Percentiles rank a stretch among this genome's conserved stretches.
phyloP scores from a whole-genome alignment of 2,797 vertebrate species.

The Acanthurus tractus region DNA sequence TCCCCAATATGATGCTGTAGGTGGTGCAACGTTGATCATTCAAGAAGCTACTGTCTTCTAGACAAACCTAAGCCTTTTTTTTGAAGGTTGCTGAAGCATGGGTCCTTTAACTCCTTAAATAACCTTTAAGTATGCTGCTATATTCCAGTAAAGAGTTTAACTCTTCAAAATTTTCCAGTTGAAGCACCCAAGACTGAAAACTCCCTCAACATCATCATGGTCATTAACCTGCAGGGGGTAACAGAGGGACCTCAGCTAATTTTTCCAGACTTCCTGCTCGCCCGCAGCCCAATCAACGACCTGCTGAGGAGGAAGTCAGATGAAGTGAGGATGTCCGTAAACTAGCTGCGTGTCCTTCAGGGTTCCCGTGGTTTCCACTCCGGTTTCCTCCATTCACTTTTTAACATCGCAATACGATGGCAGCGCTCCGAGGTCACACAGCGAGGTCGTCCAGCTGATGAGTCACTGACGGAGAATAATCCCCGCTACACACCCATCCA shows the following conservation, averaged over 20 bases:
- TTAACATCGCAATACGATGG: conserved; percentile 55
- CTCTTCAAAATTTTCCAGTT: conserved; percentile 4
- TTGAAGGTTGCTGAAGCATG: not conserved
- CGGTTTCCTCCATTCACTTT: conserved; percentile 75
- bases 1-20: not conserved
- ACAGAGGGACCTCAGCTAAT: conserved; percentile 44
- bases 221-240: conserved; percentile 53
- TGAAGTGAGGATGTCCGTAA: conserved; percentile 79
- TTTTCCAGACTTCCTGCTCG: conserved; percentile 70
- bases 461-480: conserved; percentile 55
- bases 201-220: conserved; percentile 18
- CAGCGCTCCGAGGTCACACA: conserved; percentile 53
- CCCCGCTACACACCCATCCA: conserved; percentile 4
- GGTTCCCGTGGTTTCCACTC: conserved; percentile 70
- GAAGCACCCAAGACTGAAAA: not conserved
- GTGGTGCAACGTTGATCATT: not conserved
- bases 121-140: not conserved
- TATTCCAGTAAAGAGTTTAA: not conserved
- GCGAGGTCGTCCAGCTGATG: conserved; percentile 66
- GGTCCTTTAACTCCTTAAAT: not conserved
- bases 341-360: conserved; percentile 66
- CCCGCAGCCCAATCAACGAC: conserved; percentile 73
- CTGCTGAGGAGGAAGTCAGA: conserved; percentile 75
- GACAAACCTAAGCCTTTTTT: not conserved
- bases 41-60: too few relatives aligned